Percentiles rank a stretch among this genome's conserved stretches.
phyloP scores from a whole-genome alignment of 2,113 vertebrate genomes.

The Chlorodrepanis virens region DNA sequence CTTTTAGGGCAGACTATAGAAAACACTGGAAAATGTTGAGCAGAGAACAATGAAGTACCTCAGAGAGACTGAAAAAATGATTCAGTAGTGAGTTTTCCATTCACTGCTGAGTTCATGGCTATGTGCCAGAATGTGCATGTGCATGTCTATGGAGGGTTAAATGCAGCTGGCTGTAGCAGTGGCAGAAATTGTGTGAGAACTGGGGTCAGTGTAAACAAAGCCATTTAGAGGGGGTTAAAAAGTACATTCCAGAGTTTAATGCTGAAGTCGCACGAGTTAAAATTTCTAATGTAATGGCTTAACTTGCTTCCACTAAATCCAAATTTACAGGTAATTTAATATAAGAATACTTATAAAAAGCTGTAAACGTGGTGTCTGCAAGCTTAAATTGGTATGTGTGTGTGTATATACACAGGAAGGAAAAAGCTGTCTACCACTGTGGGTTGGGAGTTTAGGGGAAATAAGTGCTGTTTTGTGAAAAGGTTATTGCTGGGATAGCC shows the following conservation, averaged over 20 bases:
- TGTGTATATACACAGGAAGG: background rate
- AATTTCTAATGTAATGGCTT: background rate
- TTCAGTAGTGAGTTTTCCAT: slow-evolving; percentile 12
- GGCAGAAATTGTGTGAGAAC: background rate
- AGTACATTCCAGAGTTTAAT: background rate
- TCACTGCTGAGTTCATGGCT: background rate
- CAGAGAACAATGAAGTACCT: background rate
- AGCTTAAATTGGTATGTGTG: background rate
- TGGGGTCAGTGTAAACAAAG: background rate
- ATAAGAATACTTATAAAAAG: background rate
- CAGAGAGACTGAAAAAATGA: background rate
- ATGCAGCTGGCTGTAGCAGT: background rate
- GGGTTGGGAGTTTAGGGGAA: background rate
- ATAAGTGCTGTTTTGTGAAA: background rate
- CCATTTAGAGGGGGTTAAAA: background rate
- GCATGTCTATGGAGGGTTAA: background rate
- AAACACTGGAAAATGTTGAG: slow-evolving; percentile 1
- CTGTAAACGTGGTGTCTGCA: background rate
- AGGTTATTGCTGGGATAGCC: background rate
- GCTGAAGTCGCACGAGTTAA: background rate
- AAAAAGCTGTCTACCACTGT: background rate
- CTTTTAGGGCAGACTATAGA: background rate
- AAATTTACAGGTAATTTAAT: background rate
- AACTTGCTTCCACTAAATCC: background rate
- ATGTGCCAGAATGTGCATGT: background rate